Evolutionary conservation across 2,797 vertebrate genomes (phyloP).

Genomic region (Octomys mimax): DNA sequence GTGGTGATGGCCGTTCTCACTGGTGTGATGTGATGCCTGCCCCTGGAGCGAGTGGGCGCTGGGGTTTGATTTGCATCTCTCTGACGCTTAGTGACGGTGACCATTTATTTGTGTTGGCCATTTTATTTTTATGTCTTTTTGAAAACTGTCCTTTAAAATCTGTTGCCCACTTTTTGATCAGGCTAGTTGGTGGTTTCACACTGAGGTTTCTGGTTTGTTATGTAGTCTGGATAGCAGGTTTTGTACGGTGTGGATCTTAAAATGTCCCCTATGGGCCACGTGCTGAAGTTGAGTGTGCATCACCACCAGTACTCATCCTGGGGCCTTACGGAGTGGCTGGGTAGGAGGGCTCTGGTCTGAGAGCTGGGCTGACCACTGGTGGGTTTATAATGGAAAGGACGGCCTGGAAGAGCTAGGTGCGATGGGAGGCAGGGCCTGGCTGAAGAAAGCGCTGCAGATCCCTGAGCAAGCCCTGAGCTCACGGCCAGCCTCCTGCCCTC

Average conservation of each 20-base stretch:
- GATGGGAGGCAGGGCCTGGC: neutral
- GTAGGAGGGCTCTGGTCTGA: neutral
- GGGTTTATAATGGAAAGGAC: neutral
- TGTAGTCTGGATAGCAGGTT: neutral
- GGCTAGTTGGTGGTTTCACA: neutral
- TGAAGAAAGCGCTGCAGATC: neutral
- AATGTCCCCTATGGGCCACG: neutral
- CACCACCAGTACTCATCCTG: neutral
- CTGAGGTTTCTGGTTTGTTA: neutral
- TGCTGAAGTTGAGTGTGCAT: neutral
- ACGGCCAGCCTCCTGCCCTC: too few relatives aligned
- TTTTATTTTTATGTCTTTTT: neutral
- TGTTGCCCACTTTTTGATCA: neutral
- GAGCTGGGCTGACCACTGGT: neutral
- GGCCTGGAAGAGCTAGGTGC: neutral
- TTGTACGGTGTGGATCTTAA: neutral
- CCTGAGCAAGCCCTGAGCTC: neutral
- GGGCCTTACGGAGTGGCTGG: neutral
- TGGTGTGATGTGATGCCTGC: neutral
- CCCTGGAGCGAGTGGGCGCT: neutral
- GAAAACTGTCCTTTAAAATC: neutral
- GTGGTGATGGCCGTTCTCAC: neutral
- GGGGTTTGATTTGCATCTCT: neutral
- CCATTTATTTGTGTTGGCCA: neutral
- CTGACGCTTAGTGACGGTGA: neutral